These are phyloP conservation scores for Perca schrenkii DNA, from an alignment of 2,113 vertebrate genomes.

Conservation along the genomic window DNA sequence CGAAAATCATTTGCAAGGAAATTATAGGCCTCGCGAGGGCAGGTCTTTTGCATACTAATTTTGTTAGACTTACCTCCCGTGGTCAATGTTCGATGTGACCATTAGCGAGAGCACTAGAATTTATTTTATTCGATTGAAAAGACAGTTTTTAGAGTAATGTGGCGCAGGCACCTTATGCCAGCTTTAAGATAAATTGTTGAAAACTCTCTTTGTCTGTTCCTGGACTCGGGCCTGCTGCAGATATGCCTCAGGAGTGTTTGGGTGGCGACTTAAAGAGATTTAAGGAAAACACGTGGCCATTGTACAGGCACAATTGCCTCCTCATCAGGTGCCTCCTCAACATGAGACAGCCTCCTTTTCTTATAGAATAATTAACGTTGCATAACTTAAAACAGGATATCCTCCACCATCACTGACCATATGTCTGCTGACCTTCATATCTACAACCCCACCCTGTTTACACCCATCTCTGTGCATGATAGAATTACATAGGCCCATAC, in stretches of 20 bases:
- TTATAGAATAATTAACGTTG: slow-evolving; percentile 33
- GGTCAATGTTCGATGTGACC: slow-evolving; percentile 92
- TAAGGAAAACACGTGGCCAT: slow-evolving; percentile 68
- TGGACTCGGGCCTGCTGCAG: slow-evolving; percentile 52
- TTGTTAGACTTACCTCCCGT: slow-evolving; percentile 98
- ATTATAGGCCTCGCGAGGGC: slow-evolving; percentile 96
- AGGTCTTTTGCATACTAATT: slow-evolving; percentile 99
- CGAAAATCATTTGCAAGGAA: slow-evolving; percentile 95
- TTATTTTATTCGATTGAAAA: slow-evolving; percentile 80
- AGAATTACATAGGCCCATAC: slow-evolving; percentile 63
- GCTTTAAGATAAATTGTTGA: slow-evolving; percentile 53
- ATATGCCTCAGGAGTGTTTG: slow-evolving; percentile 31
- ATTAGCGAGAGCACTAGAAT: slow-evolving; percentile 88
- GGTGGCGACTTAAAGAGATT: slow-evolving; percentile 54
- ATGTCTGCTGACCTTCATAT: slow-evolving; percentile 58
- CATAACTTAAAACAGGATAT: slow-evolving; percentile 42
- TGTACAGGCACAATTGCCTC: slow-evolving; percentile 64
- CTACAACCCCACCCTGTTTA: slow-evolving; percentile 20
- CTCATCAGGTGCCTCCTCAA: slow-evolving; percentile 33
- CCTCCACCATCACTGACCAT: slow-evolving; percentile 25
- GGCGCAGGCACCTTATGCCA: slow-evolving; percentile 57
- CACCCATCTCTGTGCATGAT: slow-evolving; percentile 46
- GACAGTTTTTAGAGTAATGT: slow-evolving; percentile 69
- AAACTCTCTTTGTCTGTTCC: slow-evolving; percentile 44
- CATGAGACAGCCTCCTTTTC: slow-evolving; percentile 13